phyloP scores from a whole-genome alignment of 2,888 invertebrate genomes.

The Oligia latruncula region DNA sequence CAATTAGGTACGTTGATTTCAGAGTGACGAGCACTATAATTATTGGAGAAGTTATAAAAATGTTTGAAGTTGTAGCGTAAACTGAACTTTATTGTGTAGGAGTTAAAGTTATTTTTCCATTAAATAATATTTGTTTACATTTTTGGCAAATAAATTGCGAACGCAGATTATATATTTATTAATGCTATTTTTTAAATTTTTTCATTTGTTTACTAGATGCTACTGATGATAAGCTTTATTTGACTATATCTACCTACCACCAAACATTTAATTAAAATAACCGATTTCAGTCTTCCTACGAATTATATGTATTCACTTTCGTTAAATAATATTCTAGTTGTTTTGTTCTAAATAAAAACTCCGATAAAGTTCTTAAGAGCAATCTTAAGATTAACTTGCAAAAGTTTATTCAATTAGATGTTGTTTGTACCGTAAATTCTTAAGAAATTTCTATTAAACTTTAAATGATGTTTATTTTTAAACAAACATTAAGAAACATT shows the following conservation, averaged over 20 bases:
- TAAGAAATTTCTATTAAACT: conserved; percentile 30
- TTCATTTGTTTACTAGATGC: not conserved
- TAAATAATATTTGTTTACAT: too few relatives aligned
- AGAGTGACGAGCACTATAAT: too few relatives aligned
- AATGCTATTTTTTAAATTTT: not conserved
- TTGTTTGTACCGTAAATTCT: conserved; percentile 36
- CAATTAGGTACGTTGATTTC: too few relatives aligned
- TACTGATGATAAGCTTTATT: too few relatives aligned
- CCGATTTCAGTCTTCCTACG: not conserved
- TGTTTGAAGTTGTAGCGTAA: too few relatives aligned
- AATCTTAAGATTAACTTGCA: conserved; percentile 44
- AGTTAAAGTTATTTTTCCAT: too few relatives aligned
- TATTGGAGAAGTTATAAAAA: too few relatives aligned
- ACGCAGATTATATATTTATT: not conserved
- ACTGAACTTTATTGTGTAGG: too few relatives aligned
- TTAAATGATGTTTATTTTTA: conserved; percentile 16
- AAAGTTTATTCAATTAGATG: conserved; percentile 53
- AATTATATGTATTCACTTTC: not conserved
- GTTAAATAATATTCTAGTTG: conserved; percentile 9
- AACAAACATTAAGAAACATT: not conserved
- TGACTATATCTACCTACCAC: too few relatives aligned
- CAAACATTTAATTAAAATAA: too few relatives aligned
- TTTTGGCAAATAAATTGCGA: too few relatives aligned
- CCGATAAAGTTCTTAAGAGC: conserved; percentile 40
- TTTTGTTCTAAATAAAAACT: conserved; percentile 34